A percentile compares a stretch with the other conserved stretches of the same genome.
These are phyloP conservation scores for Drosophila testacea DNA, from an alignment of 2,888 invertebrate genomes.

Conservation along the genomic window DNA sequence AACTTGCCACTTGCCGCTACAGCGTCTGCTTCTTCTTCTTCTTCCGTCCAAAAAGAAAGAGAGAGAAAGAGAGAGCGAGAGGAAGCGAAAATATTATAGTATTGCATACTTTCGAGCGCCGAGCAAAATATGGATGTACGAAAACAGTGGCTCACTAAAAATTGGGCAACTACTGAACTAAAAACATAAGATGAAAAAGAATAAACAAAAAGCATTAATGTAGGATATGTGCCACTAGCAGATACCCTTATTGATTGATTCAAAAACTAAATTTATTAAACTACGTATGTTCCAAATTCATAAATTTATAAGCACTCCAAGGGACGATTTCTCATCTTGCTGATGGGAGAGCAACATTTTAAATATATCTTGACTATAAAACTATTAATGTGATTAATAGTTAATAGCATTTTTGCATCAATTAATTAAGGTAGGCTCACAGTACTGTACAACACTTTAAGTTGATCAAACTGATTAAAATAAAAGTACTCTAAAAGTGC, in stretches of 20 bases:
- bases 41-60: background rate
- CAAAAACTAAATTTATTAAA: no score
- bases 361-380: no score
- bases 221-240: conserved; percentile 12
- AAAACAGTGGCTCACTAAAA: conserved; percentile 49
- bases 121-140: conserved; percentile 44
- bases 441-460: no score
- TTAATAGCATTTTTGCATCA: no score
- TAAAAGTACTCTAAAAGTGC: no score
- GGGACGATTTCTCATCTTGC: no score
- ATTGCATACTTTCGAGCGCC: conserved; percentile 60
- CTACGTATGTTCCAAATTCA: no score
- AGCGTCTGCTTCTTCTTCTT: conserved; percentile 4
- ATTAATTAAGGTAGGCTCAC: no score
- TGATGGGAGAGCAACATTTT: no score
- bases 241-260: background rate
- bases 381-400: no score
- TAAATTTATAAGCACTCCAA: no score
- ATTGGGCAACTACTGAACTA: conserved; percentile 54
- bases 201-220: background rate
- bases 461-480: no score
- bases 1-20: conserved; percentile 55
- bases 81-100: conserved; percentile 52
- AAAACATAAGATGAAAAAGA: conserved; percentile 33
- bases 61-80: background rate